Conservation (phyloP, 2,113 vertebrate species). For the Gracilinanus agilis region DNA sequence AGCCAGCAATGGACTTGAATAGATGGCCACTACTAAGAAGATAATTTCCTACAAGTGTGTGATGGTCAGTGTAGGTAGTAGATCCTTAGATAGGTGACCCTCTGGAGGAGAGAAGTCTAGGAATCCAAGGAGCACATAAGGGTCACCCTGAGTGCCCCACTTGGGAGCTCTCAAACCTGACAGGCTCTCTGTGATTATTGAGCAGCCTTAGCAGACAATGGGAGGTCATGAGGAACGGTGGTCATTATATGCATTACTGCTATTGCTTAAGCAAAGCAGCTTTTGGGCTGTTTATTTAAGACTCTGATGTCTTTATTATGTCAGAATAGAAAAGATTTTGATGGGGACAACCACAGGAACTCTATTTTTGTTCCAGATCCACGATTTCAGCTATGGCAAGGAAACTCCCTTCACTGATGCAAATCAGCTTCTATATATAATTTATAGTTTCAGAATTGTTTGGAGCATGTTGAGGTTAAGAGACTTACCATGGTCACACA, state of each 20-base stretch:
- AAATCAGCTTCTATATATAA: not conserved
- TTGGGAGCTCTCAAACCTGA: not conserved
- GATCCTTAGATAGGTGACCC: not conserved
- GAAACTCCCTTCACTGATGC: not conserved
- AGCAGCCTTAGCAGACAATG: not conserved
- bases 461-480: not conserved
- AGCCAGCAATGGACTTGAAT: not conserved
- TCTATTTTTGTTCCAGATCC: not conserved
- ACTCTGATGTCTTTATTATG: not conserved
- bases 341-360: not conserved
- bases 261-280: not conserved
- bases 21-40: not conserved
- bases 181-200: not conserved
- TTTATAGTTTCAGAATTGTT: not conserved
- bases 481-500: not conserved
- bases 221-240: not conserved
- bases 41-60: not conserved
- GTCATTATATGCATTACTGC: not conserved
- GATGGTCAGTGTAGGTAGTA: not conserved
- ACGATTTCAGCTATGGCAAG: not conserved
- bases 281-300: not conserved
- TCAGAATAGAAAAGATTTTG: not conserved
- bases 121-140: not conserved
- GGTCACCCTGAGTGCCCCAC: not conserved
- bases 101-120: not conserved